Evolutionary conservation across 1,140 invertebrate genomes (phyloP).

Genomic region (Microvelia longipes): DNA sequence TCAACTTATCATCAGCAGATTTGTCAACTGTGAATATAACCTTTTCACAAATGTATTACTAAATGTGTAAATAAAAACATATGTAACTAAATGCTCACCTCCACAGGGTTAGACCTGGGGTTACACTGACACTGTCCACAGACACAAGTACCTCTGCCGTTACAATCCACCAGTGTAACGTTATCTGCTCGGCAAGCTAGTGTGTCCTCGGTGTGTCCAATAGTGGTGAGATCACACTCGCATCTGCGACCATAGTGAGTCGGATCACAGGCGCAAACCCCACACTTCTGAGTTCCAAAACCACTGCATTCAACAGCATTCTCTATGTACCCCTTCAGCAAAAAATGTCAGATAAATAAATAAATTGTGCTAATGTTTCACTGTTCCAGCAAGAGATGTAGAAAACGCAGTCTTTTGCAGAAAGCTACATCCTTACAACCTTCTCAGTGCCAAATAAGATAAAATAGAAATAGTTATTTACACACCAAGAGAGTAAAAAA

Average conservation of each 20-base stretch:
- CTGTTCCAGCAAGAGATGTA: neutral
- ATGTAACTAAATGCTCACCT: slow-evolving; percentile 38
- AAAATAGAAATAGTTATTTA: too few relatives aligned
- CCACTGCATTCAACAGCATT: slow-evolving; percentile 43
- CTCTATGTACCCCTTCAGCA: slow-evolving; percentile 30
- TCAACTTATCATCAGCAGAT: too few relatives aligned
- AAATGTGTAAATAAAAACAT: too few relatives aligned
- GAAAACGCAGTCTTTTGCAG: too few relatives aligned
- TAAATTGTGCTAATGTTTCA: neutral
- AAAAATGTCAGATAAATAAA: slow-evolving; percentile 1
- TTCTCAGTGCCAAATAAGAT: too few relatives aligned
- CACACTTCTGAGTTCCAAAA: slow-evolving; percentile 61
- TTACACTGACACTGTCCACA: slow-evolving; percentile 69
- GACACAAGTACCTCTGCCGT: slow-evolving; percentile 57
- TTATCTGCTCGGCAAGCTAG: slow-evolving; percentile 58
- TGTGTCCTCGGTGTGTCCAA: slow-evolving; percentile 32
- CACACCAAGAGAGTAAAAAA: too few relatives aligned
- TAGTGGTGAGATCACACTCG: slow-evolving; percentile 54
- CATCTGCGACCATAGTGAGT: slow-evolving; percentile 68
- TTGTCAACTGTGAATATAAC: too few relatives aligned
- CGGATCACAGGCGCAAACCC: slow-evolving; percentile 68
- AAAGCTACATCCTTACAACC: too few relatives aligned
- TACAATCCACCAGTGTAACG: slow-evolving; percentile 50
- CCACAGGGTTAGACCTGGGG: slow-evolving; percentile 33
- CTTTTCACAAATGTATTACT: too few relatives aligned